Conservation (phyloP, 2,113 vertebrate species). For the Atractosteus spatula region DNA sequence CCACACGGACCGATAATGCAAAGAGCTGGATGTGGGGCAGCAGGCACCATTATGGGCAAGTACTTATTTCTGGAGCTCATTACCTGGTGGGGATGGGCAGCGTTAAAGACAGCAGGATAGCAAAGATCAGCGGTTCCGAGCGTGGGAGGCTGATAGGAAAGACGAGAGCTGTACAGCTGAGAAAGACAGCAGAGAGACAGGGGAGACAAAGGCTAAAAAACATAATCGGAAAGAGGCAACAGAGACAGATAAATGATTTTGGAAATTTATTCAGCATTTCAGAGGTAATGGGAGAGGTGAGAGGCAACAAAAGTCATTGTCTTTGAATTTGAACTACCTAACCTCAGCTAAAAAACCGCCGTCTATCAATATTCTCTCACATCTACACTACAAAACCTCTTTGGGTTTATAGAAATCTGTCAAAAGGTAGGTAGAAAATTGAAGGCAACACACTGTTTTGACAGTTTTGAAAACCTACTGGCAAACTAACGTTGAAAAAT, state of each 20-base stretch:
- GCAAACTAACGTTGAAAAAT: no score
- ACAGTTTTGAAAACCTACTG: no score
- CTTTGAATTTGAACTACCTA: not conserved
- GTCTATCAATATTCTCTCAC: no score
- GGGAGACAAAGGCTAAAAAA: slow-evolving; percentile 23
- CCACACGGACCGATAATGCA: no score
- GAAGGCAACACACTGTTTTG: no score
- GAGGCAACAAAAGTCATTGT: not conserved
- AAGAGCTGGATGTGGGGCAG: no score
- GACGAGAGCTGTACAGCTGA: slow-evolving; percentile 88
- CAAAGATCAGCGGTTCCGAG: slow-evolving; percentile 81
- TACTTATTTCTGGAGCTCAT: slow-evolving; percentile 23
- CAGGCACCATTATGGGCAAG: no score
- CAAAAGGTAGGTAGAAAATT: no score
- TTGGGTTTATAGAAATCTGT: no score
- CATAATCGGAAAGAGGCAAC: not conserved
- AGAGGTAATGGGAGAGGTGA: not conserved
- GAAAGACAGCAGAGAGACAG: slow-evolving; percentile 57
- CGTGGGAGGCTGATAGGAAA: slow-evolving; percentile 84
- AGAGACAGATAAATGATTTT: not conserved
- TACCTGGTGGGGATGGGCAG: slow-evolving; percentile 87
- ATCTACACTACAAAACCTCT: no score
- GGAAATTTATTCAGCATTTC: not conserved
- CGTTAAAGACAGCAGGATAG: slow-evolving; percentile 73
- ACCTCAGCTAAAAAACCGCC: not conserved